Conservation (phyloP, 2,113 vertebrate species). For the Balaeniceps rex region DNA sequence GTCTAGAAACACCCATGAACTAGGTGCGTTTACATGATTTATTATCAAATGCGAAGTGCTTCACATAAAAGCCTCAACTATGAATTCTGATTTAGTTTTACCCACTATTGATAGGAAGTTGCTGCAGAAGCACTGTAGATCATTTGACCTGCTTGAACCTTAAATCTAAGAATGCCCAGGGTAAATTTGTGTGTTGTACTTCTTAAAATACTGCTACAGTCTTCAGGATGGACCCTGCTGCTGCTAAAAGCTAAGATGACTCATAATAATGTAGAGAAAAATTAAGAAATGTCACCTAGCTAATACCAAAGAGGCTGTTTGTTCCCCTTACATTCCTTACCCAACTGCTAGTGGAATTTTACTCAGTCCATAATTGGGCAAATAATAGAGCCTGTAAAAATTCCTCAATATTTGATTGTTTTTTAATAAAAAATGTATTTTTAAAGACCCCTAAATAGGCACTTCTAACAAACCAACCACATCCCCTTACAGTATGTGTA, state of each 20-base stretch:
- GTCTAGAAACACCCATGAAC: background rate
- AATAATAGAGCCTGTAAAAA: background rate
- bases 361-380: background rate
- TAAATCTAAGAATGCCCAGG: background rate
- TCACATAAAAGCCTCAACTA: background rate
- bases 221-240: background rate
- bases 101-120: background rate
- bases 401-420: background rate
- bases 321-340: background rate
- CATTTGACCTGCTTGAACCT: background rate
- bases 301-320: background rate
- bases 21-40: background rate
- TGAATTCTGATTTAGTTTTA: background rate
- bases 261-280: background rate
- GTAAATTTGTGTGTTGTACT: background rate
- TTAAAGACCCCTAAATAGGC: background rate
- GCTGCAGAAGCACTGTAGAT: background rate
- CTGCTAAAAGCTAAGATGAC: background rate
- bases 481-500: background rate
- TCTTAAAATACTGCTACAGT: background rate
- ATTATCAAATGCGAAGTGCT: background rate
- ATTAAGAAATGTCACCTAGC: background rate
- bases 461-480: background rate
- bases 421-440: background rate
- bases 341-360: background rate